Conservation (phyloP, 2,888 invertebrate species). For the Argynnis bischoffii region DNA sequence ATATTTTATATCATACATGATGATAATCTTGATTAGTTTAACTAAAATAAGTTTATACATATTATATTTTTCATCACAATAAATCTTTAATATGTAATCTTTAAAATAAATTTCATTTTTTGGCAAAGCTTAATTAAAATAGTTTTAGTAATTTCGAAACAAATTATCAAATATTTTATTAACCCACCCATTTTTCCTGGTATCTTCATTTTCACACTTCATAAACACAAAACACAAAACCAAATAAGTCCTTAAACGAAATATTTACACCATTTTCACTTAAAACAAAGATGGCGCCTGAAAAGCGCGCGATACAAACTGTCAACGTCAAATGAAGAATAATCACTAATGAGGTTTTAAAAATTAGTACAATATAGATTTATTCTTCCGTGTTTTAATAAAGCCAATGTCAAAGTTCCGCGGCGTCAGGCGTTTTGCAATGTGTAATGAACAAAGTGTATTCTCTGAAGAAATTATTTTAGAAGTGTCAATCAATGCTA, state of each 20-base stretch:
- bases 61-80: too few species aligned
- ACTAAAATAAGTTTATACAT: too few species aligned
- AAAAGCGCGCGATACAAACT: constrained; percentile 55
- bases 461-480: constrained; percentile 10
- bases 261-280: constrained; percentile 38
- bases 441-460: constrained; percentile 24
- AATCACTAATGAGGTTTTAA: constrained; percentile 38
- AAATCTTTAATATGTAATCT: too few species aligned
- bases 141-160: too few species aligned
- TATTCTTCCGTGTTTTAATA: constrained; percentile 44
- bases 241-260: constrained; percentile 32
- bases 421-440: constrained; percentile 41
- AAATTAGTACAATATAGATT: constrained; percentile 39
- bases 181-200: too few species aligned
- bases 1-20: too few species aligned
- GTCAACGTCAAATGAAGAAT: constrained; percentile 47
- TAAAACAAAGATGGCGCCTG: constrained; percentile 44
- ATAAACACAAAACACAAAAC: constrained; percentile 3
- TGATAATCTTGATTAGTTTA: too few species aligned
- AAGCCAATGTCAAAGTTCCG: constrained; percentile 45
- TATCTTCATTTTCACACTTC: background rate
- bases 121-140: too few species aligned
- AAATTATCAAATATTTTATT: too few species aligned
- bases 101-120: too few species aligned
- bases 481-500: background rate